These are phyloP conservation scores for Parotia lawesii DNA, from an alignment of 2,113 vertebrate genomes.

Conservation along the genomic window DNA sequence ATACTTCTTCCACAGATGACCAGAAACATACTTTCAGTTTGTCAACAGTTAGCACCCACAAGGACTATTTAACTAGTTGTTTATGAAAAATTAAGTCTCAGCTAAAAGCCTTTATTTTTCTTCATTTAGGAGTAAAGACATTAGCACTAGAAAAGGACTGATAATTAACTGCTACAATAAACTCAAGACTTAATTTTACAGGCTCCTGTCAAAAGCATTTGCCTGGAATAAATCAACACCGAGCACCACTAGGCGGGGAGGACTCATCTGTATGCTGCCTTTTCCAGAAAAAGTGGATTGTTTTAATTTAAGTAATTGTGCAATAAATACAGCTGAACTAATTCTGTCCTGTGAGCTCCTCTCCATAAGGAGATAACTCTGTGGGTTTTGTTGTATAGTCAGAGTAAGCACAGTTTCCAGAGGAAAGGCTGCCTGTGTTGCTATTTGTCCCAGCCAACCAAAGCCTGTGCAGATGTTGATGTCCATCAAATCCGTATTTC, in stretches of 20 bases:
- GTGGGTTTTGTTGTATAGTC: background rate
- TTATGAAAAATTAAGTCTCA: constrained; percentile 60
- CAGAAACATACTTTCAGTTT: constrained; percentile 52
- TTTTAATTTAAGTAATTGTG: constrained; percentile 60
- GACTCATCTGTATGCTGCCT: constrained; percentile 31
- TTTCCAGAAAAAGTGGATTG: constrained; percentile 35
- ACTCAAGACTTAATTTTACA: constrained; percentile 82
- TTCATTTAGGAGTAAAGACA: constrained; percentile 62
- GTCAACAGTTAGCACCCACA: background rate
- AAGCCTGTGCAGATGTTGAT: constrained; percentile 60
- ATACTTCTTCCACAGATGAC: constrained; percentile 1
- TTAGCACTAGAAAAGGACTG: constrained; percentile 69
- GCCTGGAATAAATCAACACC: constrained; percentile 81
- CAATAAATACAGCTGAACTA: background rate
- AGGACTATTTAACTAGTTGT: constrained; percentile 49
- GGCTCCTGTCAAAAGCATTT: constrained; percentile 82
- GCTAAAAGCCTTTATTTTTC: constrained; percentile 51
- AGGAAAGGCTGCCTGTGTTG: background rate
- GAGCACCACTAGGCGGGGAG: constrained; percentile 9
- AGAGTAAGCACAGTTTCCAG: background rate
- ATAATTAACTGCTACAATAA: constrained; percentile 79
- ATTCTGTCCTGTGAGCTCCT: background rate
- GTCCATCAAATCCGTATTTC: constrained; percentile 19
- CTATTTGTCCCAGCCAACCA: background rate
- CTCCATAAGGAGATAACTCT: background rate